Base-by-base conservation (phyloP, 2,797 vertebrate species). In the Knipowitschia caucasica region DNA sequence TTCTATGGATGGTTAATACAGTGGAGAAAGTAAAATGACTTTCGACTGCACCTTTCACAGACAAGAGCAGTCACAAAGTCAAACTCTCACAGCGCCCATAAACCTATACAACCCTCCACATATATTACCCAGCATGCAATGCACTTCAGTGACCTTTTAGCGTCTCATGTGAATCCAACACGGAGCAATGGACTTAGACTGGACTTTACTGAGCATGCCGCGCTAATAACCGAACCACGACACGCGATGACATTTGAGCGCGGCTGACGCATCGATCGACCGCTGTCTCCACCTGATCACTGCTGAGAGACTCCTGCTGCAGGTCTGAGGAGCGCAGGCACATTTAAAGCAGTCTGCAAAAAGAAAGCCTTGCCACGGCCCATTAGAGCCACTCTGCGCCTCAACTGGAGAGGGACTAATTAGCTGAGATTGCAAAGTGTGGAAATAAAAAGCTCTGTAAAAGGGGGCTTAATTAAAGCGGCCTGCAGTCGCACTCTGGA, bases 221-320 rank as follows among this genome's bases (percentile, higher is more conserved):
- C 23, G 2, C 26, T 44, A 26, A 58, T 23, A 30, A 45, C 40
- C 2, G 20, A 23, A 43, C 11, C 17, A 4, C 9, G 5, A 10
- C 20, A 10, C 46, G 23, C 24, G 11, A 1, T 45, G 51, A 40
- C 59, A 54, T 61, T 59, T 59, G 7, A 31, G 24, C 35, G 17
- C 30, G 45, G 42, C 17, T 15, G 20, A 24, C 7, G n/a, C 8
- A 53, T 50, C 7, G 52, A 52, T 40, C 33, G n/a, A 21, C 7
- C 10, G 18, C 34, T 14, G 33, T 18, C 10, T 36, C 35, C 39
- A 39, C 40, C 25, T 34, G 31, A 50, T 34, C 33, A 25, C 24
- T 35, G 8, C 25, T 54, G 27, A n/a, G 17, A 5, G 14, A 45
- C 39, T 47, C 35, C 38, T 17, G 21, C 34, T n/a, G 25, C 51